Conservation (phyloP, 2,113 vertebrate genomes). For the Rhegmatorhina hoffmannsi region DNA sequence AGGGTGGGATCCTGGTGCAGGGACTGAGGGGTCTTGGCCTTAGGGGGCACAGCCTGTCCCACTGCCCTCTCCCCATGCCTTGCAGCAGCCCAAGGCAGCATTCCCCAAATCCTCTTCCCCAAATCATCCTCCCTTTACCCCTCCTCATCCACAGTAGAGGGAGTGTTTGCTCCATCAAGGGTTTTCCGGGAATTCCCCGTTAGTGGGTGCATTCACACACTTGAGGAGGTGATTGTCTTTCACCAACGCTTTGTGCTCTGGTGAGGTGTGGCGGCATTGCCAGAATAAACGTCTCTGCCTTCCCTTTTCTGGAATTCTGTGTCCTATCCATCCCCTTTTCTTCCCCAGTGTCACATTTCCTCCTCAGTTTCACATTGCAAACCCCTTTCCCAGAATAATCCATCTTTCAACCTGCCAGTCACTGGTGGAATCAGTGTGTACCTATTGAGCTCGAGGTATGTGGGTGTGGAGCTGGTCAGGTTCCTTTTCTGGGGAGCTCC, state of each 20-base stretch:
- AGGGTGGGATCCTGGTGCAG: background rate
- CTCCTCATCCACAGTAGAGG: conserved; percentile 16
- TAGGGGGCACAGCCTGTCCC: background rate
- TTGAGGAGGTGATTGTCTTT: conserved; percentile 23
- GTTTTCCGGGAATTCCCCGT: conserved; percentile 16
- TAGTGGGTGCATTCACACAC: conserved; percentile 22
- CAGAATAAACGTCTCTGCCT: conserved; percentile 72
- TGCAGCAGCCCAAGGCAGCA: background rate
- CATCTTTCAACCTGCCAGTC: background rate
- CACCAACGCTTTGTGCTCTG: background rate
- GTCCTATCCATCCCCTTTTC: background rate
- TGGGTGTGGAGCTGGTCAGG: background rate
- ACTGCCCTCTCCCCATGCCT: background rate
- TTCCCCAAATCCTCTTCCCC: background rate
- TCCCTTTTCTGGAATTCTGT: conserved; percentile 24
- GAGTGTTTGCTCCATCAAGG: conserved; percentile 31
- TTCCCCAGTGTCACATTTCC: background rate
- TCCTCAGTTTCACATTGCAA: background rate
- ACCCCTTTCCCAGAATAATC: background rate
- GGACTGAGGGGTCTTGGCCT: background rate
- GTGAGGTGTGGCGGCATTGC: background rate
- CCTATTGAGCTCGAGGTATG: background rate
- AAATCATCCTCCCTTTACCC: background rate
- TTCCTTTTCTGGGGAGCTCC: background rate
- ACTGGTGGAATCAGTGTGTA: background rate